Percentiles rank a stretch among this genome's conserved stretches.
Evolutionary conservation across 2,797 vertebrate species (phyloP).

Genomic region (Dermochelys coriacea): DNA sequence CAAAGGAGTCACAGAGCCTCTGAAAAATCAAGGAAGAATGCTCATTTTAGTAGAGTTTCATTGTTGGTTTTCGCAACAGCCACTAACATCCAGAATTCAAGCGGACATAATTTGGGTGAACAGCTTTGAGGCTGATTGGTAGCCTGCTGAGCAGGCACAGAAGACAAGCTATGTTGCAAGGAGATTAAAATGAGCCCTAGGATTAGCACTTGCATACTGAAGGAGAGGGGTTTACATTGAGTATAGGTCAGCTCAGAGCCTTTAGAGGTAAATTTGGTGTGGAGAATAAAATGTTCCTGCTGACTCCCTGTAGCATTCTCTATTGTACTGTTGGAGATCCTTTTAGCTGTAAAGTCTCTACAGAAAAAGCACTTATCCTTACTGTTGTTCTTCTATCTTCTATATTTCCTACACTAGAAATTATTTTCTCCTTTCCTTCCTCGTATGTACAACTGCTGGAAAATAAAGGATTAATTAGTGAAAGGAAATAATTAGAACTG

Average conservation of each 20-base stretch:
- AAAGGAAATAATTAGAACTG: conserved; percentile 3
- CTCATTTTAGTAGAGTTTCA: neutral
- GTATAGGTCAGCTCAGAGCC: neutral
- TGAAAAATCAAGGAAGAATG: neutral
- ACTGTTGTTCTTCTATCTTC: neutral
- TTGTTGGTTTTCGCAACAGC: neutral
- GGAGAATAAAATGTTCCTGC: neutral
- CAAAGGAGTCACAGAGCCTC: no score
- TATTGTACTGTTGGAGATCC: neutral
- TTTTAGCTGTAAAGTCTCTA: neutral
- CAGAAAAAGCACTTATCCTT: neutral
- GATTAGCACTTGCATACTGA: conserved; percentile 52
- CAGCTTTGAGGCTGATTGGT: conserved; percentile 24
- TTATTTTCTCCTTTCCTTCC: neutral
- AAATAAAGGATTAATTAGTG: neutral
- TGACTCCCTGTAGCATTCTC: neutral
- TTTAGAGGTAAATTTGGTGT: neutral
- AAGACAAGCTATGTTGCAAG: conserved; percentile 48
- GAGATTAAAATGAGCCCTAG: conserved; percentile 48
- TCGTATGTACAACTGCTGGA: neutral
- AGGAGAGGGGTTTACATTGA: neutral
- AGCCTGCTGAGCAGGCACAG: conserved; percentile 2
- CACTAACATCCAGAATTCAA: neutral
- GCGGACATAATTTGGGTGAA: conserved; percentile 32
- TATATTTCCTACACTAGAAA: neutral